phyloP scores from a whole-genome alignment of 2,888 invertebrate species.

The Perithous albicinctus region DNA sequence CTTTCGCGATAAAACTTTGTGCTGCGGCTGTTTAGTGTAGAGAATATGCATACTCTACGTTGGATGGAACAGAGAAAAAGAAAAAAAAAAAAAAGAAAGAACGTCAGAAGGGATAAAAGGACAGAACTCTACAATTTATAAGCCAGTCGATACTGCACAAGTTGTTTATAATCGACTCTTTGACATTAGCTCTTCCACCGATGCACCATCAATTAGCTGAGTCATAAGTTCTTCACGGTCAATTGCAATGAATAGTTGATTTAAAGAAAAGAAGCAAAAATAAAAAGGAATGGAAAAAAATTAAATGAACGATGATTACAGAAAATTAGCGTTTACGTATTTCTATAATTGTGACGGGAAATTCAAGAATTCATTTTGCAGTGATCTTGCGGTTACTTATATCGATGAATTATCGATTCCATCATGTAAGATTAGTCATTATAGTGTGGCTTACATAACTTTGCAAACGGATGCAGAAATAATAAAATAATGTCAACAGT shows the following conservation, averaged over 20 bases:
- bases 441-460: neutral
- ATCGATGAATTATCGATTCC: slow-evolving; percentile 10
- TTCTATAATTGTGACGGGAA: neutral
- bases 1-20: slow-evolving; percentile 60
- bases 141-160: slow-evolving; percentile 35
- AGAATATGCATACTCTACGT: slow-evolving; percentile 54
- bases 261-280: slow-evolving; percentile 21
- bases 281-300: neutral
- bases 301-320: slow-evolving; percentile 27
- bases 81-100: slow-evolving; percentile 26
- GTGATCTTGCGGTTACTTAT: neutral
- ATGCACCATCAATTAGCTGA: slow-evolving; percentile 55
- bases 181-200: slow-evolving; percentile 51
- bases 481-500: neutral
- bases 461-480: neutral
- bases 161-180: slow-evolving; percentile 46
- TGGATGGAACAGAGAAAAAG: slow-evolving; percentile 10
- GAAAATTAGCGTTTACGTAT: slow-evolving; percentile 23
- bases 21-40: slow-evolving; percentile 39
- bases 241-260: slow-evolving; percentile 60
- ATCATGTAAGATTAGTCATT: neutral
- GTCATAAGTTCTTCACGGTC: slow-evolving; percentile 42
- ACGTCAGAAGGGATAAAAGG: slow-evolving; percentile 19
- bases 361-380: slow-evolving; percentile 8
- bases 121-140: slow-evolving; percentile 61